These are phyloP conservation scores for Patiria miniata DNA, from an alignment of 35 echinoderm and acorn worm species.

Conservation along the genomic window DNA sequence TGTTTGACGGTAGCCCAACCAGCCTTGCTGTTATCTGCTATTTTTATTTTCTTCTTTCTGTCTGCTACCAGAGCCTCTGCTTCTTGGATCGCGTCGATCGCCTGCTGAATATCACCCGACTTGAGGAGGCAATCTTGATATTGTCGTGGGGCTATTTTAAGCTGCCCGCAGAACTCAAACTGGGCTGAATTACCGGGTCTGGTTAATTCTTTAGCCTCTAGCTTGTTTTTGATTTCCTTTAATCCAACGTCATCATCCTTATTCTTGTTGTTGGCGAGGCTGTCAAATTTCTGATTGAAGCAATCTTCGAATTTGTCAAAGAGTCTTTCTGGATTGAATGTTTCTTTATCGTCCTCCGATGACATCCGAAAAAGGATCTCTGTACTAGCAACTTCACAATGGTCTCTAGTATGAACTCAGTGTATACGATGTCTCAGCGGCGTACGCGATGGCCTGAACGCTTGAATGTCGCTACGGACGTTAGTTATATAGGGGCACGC, in stretches of 20 bases:
- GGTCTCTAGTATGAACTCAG: no score
- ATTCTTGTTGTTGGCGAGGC: not conserved
- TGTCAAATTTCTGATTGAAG: slow-evolving; percentile 2
- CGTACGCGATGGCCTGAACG: no score
- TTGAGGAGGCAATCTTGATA: not conserved
- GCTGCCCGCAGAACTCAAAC: not conserved
- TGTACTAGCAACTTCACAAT: not conserved
- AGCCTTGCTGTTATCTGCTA: slow-evolving; percentile 17
- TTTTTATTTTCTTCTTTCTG: slow-evolving; percentile 15
- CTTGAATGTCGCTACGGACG: no score
- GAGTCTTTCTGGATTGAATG: not conserved
- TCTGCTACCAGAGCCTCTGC: not conserved
- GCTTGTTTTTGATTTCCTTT: not conserved
- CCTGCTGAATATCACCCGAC: not conserved
- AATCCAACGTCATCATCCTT: not conserved
- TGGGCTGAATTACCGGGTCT: not conserved
- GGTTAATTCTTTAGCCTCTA: not conserved
- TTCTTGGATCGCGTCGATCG: not conserved
- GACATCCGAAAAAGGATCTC: no score
- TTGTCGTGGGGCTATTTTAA: not conserved
- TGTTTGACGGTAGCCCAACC: not conserved
- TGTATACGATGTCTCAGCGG: no score
- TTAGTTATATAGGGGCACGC: no score
- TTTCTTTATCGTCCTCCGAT: not conserved
- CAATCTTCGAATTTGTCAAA: not conserved